These are phyloP conservation scores for Cephus sareptanus DNA, from an alignment of 2,888 invertebrate species.

Conservation along the genomic window DNA sequence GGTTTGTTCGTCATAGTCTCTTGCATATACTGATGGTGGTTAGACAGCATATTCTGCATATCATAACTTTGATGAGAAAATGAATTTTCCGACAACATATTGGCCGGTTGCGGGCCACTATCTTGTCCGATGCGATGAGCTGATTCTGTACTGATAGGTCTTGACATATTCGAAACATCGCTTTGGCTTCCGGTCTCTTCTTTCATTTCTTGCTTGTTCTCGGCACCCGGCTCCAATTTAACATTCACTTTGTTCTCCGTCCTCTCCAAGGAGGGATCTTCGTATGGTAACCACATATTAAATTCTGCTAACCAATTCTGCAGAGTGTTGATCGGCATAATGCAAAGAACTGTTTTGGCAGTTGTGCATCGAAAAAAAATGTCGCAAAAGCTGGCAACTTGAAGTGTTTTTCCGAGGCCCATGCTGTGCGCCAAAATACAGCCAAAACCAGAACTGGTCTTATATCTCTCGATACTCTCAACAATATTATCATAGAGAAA, in stretches of 20 bases:
- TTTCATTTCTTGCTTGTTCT: conserved; percentile 54
- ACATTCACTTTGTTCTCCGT: conserved; percentile 24
- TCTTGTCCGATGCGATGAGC: conserved; percentile 49
- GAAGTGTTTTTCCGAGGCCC: conserved; percentile 99
- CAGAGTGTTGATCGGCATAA: conserved; percentile 98
- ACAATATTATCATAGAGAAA: conserved; percentile 98
- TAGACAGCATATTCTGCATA: conserved; percentile 42
- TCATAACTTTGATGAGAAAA: conserved; percentile 49
- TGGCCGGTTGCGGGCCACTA: conserved; percentile 36
- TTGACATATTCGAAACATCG: conserved; percentile 52
- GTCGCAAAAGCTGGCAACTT: conserved; percentile 96
- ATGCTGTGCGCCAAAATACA: conserved; percentile 99
- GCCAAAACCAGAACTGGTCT: conserved; percentile 86
- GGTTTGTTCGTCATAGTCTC: conserved; percentile 46
- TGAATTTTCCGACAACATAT: conserved; percentile 44
- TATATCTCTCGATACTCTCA: conserved; percentile 90
- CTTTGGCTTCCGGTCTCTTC: conserved; percentile 56
- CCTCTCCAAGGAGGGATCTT: conserved; percentile 63
- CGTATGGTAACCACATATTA: conserved; percentile 94
- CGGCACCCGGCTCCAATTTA: conserved; percentile 43
- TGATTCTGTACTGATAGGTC: conserved; percentile 50
- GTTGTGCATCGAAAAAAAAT: conserved; percentile 91
- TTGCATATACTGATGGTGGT: conserved; percentile 31
- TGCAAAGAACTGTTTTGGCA: conserved; percentile 90
- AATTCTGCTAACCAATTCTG: conserved; percentile 99